A percentile compares a stretch with the other conserved stretches of the same genome.
Conservation (phyloP, 2,113 vertebrate species). For the Ariopsis seemanni region DNA sequence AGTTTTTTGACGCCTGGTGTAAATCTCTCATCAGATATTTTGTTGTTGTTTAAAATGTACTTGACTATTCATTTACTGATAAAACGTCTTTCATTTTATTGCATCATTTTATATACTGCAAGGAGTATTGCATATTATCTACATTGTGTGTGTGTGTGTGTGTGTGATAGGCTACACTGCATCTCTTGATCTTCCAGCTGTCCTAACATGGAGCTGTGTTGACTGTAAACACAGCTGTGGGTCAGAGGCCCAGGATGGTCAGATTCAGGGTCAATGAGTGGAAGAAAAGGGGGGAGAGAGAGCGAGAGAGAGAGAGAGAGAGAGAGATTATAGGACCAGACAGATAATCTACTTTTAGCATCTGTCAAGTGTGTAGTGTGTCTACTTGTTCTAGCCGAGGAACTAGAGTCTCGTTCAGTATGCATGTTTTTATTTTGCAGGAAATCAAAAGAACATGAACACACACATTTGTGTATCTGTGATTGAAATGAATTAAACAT, state of each 20-base stretch:
- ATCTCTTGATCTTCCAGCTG: slow-evolving; percentile 77
- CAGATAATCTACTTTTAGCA: background rate
- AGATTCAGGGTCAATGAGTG: slow-evolving; percentile 57
- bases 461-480: background rate
- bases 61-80: background rate
- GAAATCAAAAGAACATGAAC: background rate
- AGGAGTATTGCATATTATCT: background rate
- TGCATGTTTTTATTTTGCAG: background rate
- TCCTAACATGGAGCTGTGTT: slow-evolving; percentile 77
- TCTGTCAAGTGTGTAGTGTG: background rate
- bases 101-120: background rate
- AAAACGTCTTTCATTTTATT: background rate
- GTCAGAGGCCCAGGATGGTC: slow-evolving; percentile 71
- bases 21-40: background rate
- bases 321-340: slow-evolving; percentile 12
- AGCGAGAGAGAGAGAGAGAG: background rate
- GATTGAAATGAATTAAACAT: background rate
- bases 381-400: background rate
- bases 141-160: slow-evolving; percentile 17
- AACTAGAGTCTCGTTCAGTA: background rate
- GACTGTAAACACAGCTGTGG: slow-evolving; percentile 82
- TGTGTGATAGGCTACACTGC: slow-evolving; percentile 57
- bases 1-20: background rate
- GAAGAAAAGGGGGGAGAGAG: background rate
- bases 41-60: background rate